A percentile compares a stretch with the other conserved stretches of the same genome.
Conservation (phyloP, 2,888 invertebrate genomes). For the Automeris io region DNA sequence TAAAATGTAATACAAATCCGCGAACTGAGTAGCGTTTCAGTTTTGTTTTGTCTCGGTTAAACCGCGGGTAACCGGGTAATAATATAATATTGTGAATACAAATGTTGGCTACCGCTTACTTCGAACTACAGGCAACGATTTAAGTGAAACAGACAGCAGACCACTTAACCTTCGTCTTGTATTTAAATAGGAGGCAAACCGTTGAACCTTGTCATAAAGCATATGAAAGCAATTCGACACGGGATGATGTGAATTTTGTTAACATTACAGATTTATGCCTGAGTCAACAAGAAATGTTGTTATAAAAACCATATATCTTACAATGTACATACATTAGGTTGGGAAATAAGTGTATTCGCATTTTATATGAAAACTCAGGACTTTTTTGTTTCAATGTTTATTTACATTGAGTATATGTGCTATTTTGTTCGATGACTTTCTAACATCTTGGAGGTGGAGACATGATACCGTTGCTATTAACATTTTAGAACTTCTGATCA, state of each 20-base stretch:
- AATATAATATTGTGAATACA: slow-evolving; percentile 48
- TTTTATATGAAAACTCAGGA: no score
- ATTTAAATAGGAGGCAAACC: slow-evolving; percentile 57
- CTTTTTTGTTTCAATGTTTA: no score
- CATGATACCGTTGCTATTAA: no score
- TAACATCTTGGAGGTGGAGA: no score
- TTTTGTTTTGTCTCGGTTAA: slow-evolving; percentile 41
- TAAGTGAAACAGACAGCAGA: slow-evolving; percentile 65
- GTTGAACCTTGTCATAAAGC: slow-evolving; percentile 39
- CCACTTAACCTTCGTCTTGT: slow-evolving; percentile 68
- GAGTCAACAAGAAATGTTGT: no score
- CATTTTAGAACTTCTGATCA: no score
- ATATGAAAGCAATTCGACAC: neutral
- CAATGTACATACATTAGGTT: no score
- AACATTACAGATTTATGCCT: neutral
- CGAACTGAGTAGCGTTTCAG: slow-evolving; percentile 23
- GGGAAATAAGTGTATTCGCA: no score
- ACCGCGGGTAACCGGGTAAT: slow-evolving; percentile 39
- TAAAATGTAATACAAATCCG: slow-evolving; percentile 32
- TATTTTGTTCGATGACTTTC: no score
- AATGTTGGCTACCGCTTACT: slow-evolving; percentile 44
- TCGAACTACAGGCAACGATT: slow-evolving; percentile 45
- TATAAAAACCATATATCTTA: no score
- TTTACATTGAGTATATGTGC: no score
- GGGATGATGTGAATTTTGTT: neutral